Evolutionary conservation across 53 echinoderm and acorn worm species (phyloP).

Genomic region (Astropecten irregularis): DNA sequence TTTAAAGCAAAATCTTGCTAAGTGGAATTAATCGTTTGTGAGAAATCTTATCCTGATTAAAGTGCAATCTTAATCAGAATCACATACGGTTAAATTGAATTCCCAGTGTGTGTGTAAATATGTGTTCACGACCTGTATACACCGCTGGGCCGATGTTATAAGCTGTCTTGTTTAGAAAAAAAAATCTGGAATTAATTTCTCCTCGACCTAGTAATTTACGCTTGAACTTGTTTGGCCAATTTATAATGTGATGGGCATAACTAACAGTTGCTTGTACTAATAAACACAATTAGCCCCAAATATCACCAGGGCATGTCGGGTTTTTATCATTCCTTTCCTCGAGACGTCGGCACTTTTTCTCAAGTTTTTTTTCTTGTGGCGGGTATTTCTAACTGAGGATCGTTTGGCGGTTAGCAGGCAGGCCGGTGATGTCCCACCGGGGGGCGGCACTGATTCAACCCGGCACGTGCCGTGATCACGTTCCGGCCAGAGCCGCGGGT

Average conservation of each 20-base stretch:
- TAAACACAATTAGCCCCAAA: slow-evolving; percentile 11
- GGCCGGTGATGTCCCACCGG: neutral
- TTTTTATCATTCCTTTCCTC: neutral
- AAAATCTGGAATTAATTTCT: neutral
- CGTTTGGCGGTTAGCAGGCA: no score
- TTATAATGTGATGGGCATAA: neutral
- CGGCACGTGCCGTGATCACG: slow-evolving; percentile 9
- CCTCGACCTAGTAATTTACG: neutral
- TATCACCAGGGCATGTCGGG: neutral
- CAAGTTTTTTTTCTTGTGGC: no score
- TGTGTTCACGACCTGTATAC: no score
- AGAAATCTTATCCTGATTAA: no score
- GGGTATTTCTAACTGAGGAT: no score
- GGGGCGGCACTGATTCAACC: neutral
- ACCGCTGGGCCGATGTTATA: no score
- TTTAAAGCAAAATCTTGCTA: no score
- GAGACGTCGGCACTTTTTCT: neutral
- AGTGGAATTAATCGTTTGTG: no score
- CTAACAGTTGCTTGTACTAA: neutral
- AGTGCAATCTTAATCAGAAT: no score
- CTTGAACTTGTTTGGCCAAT: neutral
- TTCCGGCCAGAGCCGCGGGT: neutral
- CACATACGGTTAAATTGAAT: no score
- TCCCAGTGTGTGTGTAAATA: no score
- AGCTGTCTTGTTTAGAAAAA: neutral